Evolutionary conservation across 2,888 invertebrate genomes (phyloP).

Genomic region (Drosophila atripex): DNA sequence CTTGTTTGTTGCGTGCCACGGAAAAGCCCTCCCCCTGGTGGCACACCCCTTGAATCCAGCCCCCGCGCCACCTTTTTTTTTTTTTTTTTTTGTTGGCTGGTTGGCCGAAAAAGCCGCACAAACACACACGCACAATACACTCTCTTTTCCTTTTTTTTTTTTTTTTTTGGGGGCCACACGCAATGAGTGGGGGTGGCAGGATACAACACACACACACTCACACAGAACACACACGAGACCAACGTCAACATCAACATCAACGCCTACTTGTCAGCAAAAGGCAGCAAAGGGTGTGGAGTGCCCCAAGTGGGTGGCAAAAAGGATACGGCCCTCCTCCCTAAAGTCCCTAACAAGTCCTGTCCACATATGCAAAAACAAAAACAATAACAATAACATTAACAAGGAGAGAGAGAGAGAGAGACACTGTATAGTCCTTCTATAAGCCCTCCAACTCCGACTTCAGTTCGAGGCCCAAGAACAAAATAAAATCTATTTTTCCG

Average conservation of each 20-base stretch:
- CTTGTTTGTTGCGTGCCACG: slow-evolving; percentile 69
- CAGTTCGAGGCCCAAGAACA: not conserved
- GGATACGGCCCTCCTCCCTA: slow-evolving; percentile 48
- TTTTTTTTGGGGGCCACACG: slow-evolving; percentile 29
- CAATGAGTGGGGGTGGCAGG: slow-evolving; percentile 23
- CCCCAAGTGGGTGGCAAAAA: slow-evolving; percentile 31
- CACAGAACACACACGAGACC: slow-evolving; percentile 43
- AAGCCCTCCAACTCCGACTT: not conserved
- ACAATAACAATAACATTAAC: not conserved
- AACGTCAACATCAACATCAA: slow-evolving; percentile 53
- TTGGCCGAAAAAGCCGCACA: slow-evolving; percentile 4
- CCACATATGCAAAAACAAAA: slow-evolving; percentile 33
- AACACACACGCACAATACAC: slow-evolving; percentile 26
- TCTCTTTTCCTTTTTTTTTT: too few relatives aligned
- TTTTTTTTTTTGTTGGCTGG: not conserved
- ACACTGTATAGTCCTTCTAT: not conserved
- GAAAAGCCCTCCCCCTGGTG: not conserved
- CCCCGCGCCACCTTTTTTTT: too few relatives aligned
- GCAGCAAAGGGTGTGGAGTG: slow-evolving; percentile 31
- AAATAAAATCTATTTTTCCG: slow-evolving; percentile 38
- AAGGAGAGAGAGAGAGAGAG: too few relatives aligned
- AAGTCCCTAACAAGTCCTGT: slow-evolving; percentile 7
- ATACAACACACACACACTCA: not conserved
- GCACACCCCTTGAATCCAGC: not conserved
- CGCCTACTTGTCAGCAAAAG: slow-evolving; percentile 48